These are phyloP conservation scores for Troglohyphantes excavatus DNA, from an alignment of 2,888 invertebrate species.

Conservation along the genomic window DNA sequence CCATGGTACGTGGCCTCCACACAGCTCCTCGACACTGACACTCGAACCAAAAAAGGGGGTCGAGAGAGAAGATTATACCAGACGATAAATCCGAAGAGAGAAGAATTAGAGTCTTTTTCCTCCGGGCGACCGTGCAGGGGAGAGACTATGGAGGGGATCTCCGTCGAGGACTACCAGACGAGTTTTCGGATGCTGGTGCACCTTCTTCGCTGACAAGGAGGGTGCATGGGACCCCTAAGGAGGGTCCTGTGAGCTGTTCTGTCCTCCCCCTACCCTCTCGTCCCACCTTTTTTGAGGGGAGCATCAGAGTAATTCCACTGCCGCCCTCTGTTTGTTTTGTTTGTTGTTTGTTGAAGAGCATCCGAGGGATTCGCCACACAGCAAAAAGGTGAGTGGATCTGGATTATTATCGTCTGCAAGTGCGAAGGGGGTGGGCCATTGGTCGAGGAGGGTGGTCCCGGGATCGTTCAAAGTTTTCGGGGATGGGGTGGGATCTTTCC, in stretches of 20 bases:
- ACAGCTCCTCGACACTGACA: slow-evolving; percentile 8
- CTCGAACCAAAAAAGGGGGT: too few species aligned
- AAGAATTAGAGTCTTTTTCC: not conserved
- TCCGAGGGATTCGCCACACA: not conserved
- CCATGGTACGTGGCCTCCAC: slow-evolving; percentile 34
- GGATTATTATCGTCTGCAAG: not conserved
- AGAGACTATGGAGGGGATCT: not conserved
- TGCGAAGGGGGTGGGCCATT: slow-evolving; percentile 1
- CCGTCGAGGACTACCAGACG: slow-evolving; percentile 29
- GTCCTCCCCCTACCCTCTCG: slow-evolving; percentile 35
- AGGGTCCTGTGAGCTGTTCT: slow-evolving; percentile 66
- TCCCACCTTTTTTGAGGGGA: slow-evolving; percentile 43
- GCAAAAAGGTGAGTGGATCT: slow-evolving; percentile 29
- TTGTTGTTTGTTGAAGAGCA: not conserved
- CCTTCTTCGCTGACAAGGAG: slow-evolving; percentile 69
- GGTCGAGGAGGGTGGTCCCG: slow-evolving; percentile 24
- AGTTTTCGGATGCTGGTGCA: slow-evolving; percentile 41
- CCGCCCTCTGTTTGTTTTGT: not conserved
- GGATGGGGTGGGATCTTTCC: not conserved
- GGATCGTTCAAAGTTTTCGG: slow-evolving; percentile 38
- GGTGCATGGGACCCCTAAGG: slow-evolving; percentile 70
- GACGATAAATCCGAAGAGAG: not conserved
- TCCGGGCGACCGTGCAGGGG: not conserved
- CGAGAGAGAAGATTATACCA: too few species aligned
- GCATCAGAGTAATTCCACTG: not conserved